Percentiles rank a stretch among this genome's conserved stretches.
Conservation (phyloP, 2,113 vertebrate genomes). For the Gnathonemus longibarbis region DNA sequence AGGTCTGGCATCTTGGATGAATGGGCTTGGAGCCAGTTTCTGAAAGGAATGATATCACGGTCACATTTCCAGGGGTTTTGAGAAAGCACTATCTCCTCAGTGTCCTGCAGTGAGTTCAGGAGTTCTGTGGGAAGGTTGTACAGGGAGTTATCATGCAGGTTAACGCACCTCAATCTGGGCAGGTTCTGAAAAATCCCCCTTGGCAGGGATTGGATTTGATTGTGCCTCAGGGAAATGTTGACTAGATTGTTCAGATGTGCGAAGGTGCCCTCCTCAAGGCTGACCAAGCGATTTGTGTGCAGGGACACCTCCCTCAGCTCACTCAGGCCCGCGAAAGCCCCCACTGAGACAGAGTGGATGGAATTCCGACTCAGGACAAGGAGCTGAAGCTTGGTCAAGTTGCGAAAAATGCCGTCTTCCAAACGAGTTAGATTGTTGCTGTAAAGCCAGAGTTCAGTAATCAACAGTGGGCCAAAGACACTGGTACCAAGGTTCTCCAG, state of each 20-base stretch:
- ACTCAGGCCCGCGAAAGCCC: conserved; percentile 67
- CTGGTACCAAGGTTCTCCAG: conserved; percentile 61
- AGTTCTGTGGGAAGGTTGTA: conserved; percentile 62
- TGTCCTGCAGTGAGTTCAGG: conserved; percentile 59
- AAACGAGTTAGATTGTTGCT: conserved; percentile 74
- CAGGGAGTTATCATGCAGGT: conserved; percentile 75
- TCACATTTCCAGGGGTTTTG: conserved; percentile 89
- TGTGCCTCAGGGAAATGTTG: conserved; percentile 81
- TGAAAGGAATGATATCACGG: conserved; percentile 65
- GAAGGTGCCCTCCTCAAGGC: conserved; percentile 59
- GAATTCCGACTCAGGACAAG: conserved; percentile 79
- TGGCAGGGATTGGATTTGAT: conserved; percentile 65
- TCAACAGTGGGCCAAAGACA: conserved; percentile 70
- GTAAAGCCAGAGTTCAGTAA: conserved; percentile 78
- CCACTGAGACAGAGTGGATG: conserved; percentile 57
- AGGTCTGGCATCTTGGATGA: conserved; percentile 56
- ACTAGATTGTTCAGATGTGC: conserved; percentile 62
- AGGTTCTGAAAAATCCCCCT: conserved; percentile 59
- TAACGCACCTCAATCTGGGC: conserved; percentile 57
- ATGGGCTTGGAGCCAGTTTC: conserved; percentile 67
- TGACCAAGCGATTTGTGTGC: conserved; percentile 69
- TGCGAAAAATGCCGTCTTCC: conserved; percentile 65
- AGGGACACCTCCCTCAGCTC: conserved; percentile 75
- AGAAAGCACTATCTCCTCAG: conserved; percentile 64
- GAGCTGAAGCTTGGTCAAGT: conserved; percentile 68